Evolutionary conservation across 2,888 invertebrate species (phyloP).

Genomic region (Acholoe squamosa): DNA sequence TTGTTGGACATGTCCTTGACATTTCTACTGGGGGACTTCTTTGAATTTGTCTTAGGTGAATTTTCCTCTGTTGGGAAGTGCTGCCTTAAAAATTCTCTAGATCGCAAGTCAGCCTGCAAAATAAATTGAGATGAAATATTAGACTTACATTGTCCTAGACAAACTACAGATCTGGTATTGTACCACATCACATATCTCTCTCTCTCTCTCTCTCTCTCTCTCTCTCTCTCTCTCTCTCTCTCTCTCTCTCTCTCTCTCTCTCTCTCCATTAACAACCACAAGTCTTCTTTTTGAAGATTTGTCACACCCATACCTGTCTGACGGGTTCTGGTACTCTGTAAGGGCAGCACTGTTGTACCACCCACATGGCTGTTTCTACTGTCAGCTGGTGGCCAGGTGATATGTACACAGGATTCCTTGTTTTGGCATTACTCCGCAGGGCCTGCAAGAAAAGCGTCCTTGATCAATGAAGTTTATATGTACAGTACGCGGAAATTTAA

Average conservation of each 20-base stretch:
- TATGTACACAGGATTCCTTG: constrained; percentile 80
- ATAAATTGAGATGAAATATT: background rate
- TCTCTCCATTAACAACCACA: too few relatives aligned
- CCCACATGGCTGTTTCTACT: constrained; percentile 77
- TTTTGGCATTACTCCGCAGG: constrained; percentile 75
- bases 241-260: too few relatives aligned
- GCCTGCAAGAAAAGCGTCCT: too few relatives aligned
- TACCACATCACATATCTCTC: background rate
- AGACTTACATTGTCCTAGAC: background rate
- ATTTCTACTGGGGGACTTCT: background rate
- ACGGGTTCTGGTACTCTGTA: constrained; percentile 82
- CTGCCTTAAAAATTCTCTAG: constrained; percentile 56
- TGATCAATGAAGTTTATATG: too few relatives aligned
- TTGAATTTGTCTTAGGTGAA: background rate
- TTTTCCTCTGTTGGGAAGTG: constrained; percentile 1
- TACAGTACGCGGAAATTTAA: too few relatives aligned
- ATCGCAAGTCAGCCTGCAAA: constrained; percentile 56
- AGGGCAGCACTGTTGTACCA: constrained; percentile 77
- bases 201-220: background rate
- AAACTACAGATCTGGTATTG: background rate
- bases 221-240: too few relatives aligned
- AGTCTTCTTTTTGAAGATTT: background rate
- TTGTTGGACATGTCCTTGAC: too few relatives aligned
- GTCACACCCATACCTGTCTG: constrained; percentile 74
- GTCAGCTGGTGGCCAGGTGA: constrained; percentile 81